These are phyloP conservation scores for Pilophorus perplexus DNA, from an alignment of 2,888 invertebrate species.

Conservation along the genomic window DNA sequence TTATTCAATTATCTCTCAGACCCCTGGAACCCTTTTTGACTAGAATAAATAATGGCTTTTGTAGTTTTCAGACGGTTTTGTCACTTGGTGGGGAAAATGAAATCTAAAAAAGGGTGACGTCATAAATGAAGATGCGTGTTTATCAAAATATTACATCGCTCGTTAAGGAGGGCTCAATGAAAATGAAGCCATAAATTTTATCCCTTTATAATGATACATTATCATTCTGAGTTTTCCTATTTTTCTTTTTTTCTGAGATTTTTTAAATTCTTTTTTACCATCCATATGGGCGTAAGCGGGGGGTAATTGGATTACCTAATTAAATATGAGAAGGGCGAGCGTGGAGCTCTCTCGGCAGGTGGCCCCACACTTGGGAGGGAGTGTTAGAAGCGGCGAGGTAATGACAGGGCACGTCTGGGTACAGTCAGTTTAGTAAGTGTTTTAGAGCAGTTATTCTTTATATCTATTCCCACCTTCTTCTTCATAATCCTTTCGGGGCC, in stretches of 20 bases:
- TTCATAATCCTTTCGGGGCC: too few relatives aligned
- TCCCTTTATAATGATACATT: slow-evolving; percentile 9
- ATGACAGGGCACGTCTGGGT: slow-evolving; percentile 33
- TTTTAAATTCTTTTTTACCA: background rate
- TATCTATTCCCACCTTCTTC: too few relatives aligned
- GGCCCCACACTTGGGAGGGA: slow-evolving; percentile 6
- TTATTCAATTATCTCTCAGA: background rate
- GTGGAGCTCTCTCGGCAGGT: slow-evolving; percentile 22
- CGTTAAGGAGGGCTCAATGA: background rate
- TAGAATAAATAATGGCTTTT: background rate
- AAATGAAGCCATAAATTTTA: slow-evolving; percentile 29
- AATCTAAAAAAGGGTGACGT: background rate
- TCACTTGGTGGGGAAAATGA: background rate
- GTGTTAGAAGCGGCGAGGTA: slow-evolving; percentile 20
- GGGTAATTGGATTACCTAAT: slow-evolving; percentile 28
- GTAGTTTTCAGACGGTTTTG: background rate
- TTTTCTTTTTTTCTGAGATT: slow-evolving; percentile 15
- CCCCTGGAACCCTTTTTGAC: background rate
- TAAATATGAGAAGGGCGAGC: slow-evolving; percentile 28
- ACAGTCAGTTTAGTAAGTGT: slow-evolving; percentile 37
- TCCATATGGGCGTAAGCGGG: background rate
- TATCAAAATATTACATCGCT: background rate
- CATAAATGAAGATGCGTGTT: background rate
- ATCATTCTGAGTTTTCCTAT: slow-evolving; percentile 12
- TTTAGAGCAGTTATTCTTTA: too few relatives aligned